Evolutionary conservation across 37 sponge, comb jelly and placozoan genomes (phyloP).

Genomic region (Chondrilla cf. caribensis): DNA sequence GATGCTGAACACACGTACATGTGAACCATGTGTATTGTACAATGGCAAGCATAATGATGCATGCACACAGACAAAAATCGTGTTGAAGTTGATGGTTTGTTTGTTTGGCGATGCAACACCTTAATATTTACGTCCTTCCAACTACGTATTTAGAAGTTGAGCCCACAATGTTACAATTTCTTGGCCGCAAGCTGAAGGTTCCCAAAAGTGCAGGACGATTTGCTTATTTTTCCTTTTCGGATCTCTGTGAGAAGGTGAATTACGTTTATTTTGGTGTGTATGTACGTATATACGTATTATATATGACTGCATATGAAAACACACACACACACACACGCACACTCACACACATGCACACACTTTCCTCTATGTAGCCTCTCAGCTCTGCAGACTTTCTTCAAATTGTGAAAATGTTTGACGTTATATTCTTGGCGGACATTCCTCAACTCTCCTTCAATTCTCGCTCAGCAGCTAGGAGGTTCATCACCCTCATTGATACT

Average conservation of each 20-base stretch:
- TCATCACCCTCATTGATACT: constrained; percentile 81
- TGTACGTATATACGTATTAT: no score
- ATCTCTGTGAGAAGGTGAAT: constrained; percentile 54
- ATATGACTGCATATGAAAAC: no score
- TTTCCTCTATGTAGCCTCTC: constrained; percentile 36
- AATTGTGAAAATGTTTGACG: constrained; percentile 52
- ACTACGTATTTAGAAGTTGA: constrained; percentile 36
- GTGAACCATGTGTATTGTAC: no score
- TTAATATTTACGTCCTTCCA: no score
- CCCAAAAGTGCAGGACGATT: constrained; percentile 40
- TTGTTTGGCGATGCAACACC: no score
- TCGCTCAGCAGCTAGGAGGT: constrained; percentile 64
- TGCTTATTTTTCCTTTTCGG: constrained; percentile 60
- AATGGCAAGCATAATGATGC: no score
- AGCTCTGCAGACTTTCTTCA: constrained; percentile 84
- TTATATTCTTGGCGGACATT: constrained; percentile 65
- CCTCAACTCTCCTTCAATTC: constrained; percentile 59
- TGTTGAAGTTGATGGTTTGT: no score
- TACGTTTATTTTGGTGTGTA: no score
- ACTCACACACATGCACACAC: neutral
- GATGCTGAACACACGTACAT: no score
- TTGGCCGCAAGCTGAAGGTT: constrained; percentile 64
- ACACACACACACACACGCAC: neutral
- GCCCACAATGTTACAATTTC: constrained; percentile 33
- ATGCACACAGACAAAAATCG: no score